These are phyloP conservation scores for Atrina japonica DNA, from an alignment of 2,888 invertebrate species.

Conservation along the genomic window DNA sequence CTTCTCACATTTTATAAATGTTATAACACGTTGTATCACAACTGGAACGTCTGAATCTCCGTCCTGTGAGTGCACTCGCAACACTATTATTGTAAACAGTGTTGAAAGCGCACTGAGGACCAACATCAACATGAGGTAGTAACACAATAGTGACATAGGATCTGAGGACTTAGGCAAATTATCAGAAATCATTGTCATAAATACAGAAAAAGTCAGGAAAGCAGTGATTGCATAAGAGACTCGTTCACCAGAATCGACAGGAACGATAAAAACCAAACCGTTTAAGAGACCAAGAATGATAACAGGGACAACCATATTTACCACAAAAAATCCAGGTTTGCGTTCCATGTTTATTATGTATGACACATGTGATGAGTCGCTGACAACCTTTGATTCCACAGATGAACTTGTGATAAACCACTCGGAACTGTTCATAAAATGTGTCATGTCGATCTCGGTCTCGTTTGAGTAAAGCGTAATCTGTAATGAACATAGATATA, in stretches of 20 bases:
- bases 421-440: constrained; percentile 48
- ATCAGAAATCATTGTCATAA: constrained; percentile 51
- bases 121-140: constrained; percentile 44
- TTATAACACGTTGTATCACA: constrained; percentile 11
- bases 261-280: constrained; percentile 49
- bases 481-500: constrained; percentile 5
- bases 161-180: constrained; percentile 52
- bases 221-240: constrained; percentile 49
- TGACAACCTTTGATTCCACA: not conserved
- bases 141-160: constrained; percentile 51
- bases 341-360: constrained; percentile 39
- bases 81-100: constrained; percentile 38
- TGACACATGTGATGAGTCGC: constrained; percentile 16
- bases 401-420: constrained; percentile 41
- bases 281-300: constrained; percentile 50
- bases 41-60: constrained; percentile 27
- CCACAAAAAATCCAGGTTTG: constrained; percentile 44
- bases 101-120: constrained; percentile 41
- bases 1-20: constrained; percentile 36
- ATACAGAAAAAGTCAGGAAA: constrained; percentile 51
- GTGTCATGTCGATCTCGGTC: constrained; percentile 23
- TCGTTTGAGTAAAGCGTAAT: constrained; percentile 9
- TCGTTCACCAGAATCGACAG: constrained; percentile 52
- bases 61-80: constrained; percentile 43
- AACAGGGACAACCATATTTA: constrained; percentile 53